Percentiles rank a stretch among this genome's conserved stretches.
Conservation (phyloP, 2,888 invertebrate species). For the Halictus quadricinctus region DNA sequence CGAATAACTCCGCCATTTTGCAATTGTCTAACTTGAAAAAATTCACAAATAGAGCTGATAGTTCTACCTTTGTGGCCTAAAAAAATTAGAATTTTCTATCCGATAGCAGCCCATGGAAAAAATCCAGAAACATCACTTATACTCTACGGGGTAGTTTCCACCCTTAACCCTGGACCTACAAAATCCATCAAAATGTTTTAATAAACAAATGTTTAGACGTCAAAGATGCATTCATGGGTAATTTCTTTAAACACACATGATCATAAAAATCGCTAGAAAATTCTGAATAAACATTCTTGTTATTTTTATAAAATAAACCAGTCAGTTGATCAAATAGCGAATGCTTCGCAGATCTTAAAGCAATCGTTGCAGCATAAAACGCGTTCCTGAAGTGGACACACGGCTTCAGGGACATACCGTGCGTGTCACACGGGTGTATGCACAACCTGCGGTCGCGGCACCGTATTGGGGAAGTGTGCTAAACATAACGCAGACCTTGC, state of each 20-base stretch:
- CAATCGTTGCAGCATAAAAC: neutral
- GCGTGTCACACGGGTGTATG: neutral
- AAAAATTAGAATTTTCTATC: neutral
- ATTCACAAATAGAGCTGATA: neutral
- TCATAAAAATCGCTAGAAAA: neutral
- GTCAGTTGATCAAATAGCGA: neutral
- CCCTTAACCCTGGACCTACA: neutral
- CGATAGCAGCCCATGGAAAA: neutral
- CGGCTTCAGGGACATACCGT: constrained; percentile 10
- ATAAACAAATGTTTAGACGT: neutral
- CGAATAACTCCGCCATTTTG: too few species aligned
- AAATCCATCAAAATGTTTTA: neutral
- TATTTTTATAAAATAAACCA: neutral
- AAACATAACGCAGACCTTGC: constrained; percentile 25
- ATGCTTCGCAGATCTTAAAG: too few species aligned
- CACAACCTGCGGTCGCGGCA: neutral
- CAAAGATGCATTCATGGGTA: neutral
- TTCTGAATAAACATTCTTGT: neutral
- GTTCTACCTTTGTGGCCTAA: neutral
- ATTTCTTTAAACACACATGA: neutral
- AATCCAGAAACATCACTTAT: neutral
- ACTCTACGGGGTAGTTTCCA: neutral
- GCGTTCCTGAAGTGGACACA: neutral
- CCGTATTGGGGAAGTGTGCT: constrained; percentile 10
- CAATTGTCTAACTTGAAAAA: neutral